These are phyloP conservation scores for Julus scanicus DNA, from an alignment of 2,888 invertebrate genomes.

Conservation along the genomic window DNA sequence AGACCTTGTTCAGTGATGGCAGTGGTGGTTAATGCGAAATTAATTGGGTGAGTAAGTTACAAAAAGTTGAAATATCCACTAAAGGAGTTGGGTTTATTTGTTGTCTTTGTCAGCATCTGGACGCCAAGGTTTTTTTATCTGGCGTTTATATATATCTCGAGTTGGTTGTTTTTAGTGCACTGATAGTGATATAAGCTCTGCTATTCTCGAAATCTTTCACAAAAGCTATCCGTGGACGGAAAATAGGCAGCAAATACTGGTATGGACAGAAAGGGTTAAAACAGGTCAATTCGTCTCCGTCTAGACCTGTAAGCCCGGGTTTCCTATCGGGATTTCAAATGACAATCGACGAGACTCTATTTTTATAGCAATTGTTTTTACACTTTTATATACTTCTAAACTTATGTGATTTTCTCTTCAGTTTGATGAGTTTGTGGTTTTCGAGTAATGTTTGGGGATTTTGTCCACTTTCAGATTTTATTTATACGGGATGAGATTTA, in stretches of 20 bases:
- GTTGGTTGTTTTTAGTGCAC: background rate
- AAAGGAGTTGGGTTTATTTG: background rate
- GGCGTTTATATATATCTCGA: background rate
- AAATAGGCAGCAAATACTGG: background rate
- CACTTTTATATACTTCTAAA: background rate
- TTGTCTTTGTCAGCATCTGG: background rate
- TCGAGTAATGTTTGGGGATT: background rate
- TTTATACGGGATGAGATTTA: too few species aligned
- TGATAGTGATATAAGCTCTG: constrained; percentile 21
- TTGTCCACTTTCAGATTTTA: background rate
- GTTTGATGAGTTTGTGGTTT: background rate
- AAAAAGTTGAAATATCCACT: background rate
- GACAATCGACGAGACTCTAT: constrained; percentile 31
- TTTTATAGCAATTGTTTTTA: background rate
- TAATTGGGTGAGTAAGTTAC: background rate
- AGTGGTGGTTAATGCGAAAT: background rate
- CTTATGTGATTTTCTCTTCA: background rate
- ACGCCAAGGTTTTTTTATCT: background rate
- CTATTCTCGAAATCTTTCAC: background rate
- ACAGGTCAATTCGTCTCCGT: constrained; percentile 5
- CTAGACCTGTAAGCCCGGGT: constrained; percentile 41
- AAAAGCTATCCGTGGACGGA: background rate
- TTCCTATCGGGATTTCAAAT: constrained; percentile 14
- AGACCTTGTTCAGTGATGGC: too few species aligned
- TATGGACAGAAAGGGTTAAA: background rate